Percentiles rank a stretch among this genome's conserved stretches.
phyloP scores from a whole-genome alignment of 92 coral and sea anemone species.

The Montipora capitata region DNA sequence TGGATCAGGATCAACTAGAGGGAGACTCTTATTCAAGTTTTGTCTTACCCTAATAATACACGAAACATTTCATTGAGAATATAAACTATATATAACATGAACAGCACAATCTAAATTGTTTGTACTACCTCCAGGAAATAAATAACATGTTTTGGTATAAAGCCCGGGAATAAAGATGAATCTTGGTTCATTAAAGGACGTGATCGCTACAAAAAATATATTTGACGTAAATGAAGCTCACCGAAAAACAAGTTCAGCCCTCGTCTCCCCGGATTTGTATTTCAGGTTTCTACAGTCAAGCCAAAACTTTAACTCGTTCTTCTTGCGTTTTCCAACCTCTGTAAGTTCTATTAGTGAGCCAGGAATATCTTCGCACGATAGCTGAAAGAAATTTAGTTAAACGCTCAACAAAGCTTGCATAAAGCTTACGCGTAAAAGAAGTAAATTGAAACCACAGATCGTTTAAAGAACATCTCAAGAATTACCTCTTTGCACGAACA shows the following conservation, averaged over 20 bases:
- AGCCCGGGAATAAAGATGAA: background rate
- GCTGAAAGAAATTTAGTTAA: background rate
- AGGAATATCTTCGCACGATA: conserved; percentile 13
- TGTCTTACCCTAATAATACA: conserved; percentile 41
- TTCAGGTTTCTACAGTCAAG: background rate
- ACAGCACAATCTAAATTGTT: background rate
- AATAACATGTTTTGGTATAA: background rate
- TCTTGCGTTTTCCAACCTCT: conserved; percentile 5
- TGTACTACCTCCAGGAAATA: background rate
- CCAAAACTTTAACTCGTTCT: conserved; percentile 10
- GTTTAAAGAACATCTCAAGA: background rate
- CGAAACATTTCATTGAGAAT: background rate
- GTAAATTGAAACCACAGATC: background rate
- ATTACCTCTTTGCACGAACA: conserved; percentile 11
- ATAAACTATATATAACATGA: background rate
- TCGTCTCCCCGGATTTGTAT: background rate
- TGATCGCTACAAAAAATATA: background rate
- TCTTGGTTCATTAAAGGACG: background rate
- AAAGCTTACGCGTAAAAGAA: background rate
- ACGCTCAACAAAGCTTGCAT: background rate
- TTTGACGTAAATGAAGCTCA: background rate
- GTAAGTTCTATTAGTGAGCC: background rate
- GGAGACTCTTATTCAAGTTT: conserved; percentile 34
- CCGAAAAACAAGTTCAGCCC: conserved; percentile 20
- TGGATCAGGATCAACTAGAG: conserved; percentile 74